A percentile compares a stretch with the other conserved stretches of the same genome.
Evolutionary conservation across 2,113 vertebrate species (phyloP).

Genomic region (Apodemus sylvaticus): DNA sequence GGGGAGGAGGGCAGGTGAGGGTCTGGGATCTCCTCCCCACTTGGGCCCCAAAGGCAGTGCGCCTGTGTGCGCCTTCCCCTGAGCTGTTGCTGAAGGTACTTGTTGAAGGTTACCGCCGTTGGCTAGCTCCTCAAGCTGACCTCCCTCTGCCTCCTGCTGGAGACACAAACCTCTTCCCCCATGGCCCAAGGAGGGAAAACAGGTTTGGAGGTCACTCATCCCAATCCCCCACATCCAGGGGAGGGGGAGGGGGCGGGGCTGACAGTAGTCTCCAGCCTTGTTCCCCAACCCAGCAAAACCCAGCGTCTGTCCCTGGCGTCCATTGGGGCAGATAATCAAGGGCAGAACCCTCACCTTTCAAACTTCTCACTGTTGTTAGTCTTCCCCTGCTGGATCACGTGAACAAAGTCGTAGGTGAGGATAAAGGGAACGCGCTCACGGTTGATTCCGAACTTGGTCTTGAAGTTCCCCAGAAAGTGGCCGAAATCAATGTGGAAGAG

Average conservation of each 20-base stretch:
- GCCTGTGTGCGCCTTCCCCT: neutral
- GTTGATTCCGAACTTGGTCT: conserved; percentile 99
- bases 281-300: no score
- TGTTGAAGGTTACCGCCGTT: rapidly evolving
- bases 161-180: neutral
- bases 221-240: neutral
- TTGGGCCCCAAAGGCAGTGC: neutral
- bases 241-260: neutral
- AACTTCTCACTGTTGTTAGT: conserved; percentile 98
- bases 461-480: conserved; percentile 98
- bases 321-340: neutral
- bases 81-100: neutral
- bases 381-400: conserved; percentile 97
- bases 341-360: conserved; percentile 89
- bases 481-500: conserved; percentile 99
- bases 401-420: conserved; percentile 97
- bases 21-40: neutral
- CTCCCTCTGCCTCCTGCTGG: rapidly evolving
- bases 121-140: neutral
- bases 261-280: rapidly evolving
- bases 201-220: no score
- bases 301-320: neutral
- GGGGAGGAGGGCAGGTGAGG: rapidly evolving
- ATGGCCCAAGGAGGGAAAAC: neutral
- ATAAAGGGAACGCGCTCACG: conserved; percentile 98